These are phyloP conservation scores for Ctenopoma kingsleyae DNA, from an alignment of 2,797 vertebrate genomes.

Conservation along the genomic window DNA sequence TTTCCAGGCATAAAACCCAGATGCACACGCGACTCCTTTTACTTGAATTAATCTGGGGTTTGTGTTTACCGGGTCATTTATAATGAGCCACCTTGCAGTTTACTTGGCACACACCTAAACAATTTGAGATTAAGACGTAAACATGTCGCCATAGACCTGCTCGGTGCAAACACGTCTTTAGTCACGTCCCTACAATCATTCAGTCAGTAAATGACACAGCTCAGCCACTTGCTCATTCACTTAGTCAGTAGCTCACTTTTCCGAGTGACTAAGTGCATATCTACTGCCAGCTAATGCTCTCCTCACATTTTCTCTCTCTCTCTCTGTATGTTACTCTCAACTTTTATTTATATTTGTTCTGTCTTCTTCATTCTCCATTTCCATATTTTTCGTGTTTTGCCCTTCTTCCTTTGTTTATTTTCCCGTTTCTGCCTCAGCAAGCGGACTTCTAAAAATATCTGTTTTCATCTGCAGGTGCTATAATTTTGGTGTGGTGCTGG, in stretches of 20 bases:
- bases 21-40: background rate
- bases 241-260: background rate
- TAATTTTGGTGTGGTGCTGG: constrained; percentile 28
- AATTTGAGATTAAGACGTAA: constrained; percentile 1
- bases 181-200: background rate
- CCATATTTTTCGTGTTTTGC: background rate
- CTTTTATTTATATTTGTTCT: background rate
- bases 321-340: background rate
- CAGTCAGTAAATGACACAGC: background rate
- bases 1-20: too few species aligned
- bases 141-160: background rate
- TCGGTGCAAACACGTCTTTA: constrained; percentile 24
- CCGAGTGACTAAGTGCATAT: background rate
- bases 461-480: constrained; percentile 28
- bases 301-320: constrained; percentile 4
- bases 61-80: constrained; percentile 27
- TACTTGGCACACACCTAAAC: constrained; percentile 11
- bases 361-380: constrained; percentile 1
- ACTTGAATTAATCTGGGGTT: background rate
- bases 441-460: constrained; percentile 56
- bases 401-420: constrained; percentile 46
- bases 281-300: background rate
- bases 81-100: constrained; percentile 26
- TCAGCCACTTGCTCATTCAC: background rate
- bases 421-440: constrained; percentile 1